Conservation (phyloP, 64 coral and sea anemone genomes). For the Montipora efflorescens region DNA sequence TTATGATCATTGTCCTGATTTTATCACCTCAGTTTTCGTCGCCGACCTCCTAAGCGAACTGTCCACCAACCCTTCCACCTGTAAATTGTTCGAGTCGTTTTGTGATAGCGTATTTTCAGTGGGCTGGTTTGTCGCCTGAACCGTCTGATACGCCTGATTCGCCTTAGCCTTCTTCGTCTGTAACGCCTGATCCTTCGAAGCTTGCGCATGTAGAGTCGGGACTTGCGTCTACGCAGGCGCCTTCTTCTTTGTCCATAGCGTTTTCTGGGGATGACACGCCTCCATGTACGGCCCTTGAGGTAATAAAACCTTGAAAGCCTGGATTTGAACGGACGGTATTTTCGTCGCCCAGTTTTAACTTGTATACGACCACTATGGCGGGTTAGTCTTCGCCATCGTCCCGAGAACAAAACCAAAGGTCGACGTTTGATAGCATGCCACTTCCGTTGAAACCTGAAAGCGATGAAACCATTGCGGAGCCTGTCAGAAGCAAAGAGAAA, state of each 20-base stretch:
- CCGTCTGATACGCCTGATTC: not conserved
- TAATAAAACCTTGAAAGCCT: not conserved
- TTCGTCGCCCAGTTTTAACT: not conserved
- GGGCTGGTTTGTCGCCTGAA: conserved; percentile 1
- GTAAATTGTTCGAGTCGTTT: not conserved
- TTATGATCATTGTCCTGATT: not conserved
- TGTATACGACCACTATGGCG: not conserved
- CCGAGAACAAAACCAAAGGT: not conserved
- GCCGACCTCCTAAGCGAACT: conserved; percentile 16
- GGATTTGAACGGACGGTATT: not conserved
- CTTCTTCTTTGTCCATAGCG: not conserved
- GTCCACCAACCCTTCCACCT: conserved; percentile 4
- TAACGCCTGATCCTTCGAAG: conserved; percentile 18
- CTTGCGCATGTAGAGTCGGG: not conserved
- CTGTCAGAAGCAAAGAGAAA: not conserved
- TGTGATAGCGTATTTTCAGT: conserved; percentile 3
- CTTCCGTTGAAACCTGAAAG: not conserved
- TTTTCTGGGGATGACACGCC: not conserved
- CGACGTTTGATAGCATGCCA: not conserved
- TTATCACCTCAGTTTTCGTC: conserved; percentile 39
- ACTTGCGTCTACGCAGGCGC: conserved; percentile 6
- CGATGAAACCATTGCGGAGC: not conserved
- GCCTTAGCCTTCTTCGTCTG: not conserved
- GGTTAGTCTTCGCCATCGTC: not conserved
- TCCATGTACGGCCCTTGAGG: not conserved